These are phyloP conservation scores for Metopia argyrocephala DNA, from an alignment of 2,888 invertebrate species.

Conservation along the genomic window DNA sequence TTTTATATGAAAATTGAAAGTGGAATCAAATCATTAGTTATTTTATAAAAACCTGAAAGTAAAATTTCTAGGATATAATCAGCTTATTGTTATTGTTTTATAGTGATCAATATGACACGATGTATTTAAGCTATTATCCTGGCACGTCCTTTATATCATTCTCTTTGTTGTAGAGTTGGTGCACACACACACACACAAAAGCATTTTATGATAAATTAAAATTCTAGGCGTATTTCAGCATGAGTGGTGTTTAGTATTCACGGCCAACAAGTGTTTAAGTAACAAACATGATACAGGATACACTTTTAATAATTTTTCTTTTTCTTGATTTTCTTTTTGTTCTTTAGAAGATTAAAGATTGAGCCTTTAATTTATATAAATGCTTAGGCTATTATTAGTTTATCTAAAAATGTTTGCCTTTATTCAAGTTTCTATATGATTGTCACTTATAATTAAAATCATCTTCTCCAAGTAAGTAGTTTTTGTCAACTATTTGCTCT, in stretches of 20 bases:
- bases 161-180: no score
- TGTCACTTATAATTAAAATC: conserved; percentile 39
- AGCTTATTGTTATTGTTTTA: conserved; percentile 62
- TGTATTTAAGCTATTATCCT: conserved; percentile 65
- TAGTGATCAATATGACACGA: conserved; percentile 61
- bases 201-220: neutral
- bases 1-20: conserved; percentile 11
- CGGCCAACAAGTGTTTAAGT: conserved; percentile 45
- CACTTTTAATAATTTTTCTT: neutral
- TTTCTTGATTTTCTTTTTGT: neutral
- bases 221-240: conserved; percentile 17
- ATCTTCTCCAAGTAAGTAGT: conserved; percentile 16
- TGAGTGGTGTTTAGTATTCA: no score
- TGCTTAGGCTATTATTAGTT: conserved; percentile 40
- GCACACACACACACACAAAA: no score
- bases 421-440: conserved; percentile 23
- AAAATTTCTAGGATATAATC: conserved; percentile 46
- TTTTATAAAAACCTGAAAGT: neutral
- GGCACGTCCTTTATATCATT: conserved; percentile 57
- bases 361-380: conserved; percentile 58
- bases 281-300: neutral
- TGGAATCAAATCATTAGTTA: conserved; percentile 38
- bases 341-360: conserved; percentile 25
- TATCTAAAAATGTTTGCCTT: conserved; percentile 27
- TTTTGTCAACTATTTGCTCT: conserved; percentile 12